Conservation (phyloP, 2,888 invertebrate species). For the Heterodera filipjevi region DNA sequence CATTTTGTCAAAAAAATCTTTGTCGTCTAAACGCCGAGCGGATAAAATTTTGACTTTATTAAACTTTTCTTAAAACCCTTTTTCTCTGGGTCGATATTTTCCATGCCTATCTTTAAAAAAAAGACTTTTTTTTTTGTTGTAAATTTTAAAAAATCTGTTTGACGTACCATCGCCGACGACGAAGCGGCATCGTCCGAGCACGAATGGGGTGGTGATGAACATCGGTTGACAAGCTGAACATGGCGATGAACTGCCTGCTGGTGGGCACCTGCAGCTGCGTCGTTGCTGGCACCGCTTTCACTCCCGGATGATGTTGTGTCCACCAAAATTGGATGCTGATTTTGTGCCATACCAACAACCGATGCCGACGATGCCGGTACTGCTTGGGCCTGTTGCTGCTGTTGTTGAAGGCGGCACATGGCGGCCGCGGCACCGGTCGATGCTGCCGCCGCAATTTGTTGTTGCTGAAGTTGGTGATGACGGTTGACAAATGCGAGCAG, state of each 20-base stretch:
- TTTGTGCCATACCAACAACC: background rate
- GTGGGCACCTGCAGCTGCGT: background rate
- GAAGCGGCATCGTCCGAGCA: constrained; percentile 19
- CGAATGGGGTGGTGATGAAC: background rate
- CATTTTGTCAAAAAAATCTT: too few relatives aligned
- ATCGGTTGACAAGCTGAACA: background rate
- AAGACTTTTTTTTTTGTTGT: too few relatives aligned
- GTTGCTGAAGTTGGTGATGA: constrained; percentile 30
- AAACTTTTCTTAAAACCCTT: too few relatives aligned
- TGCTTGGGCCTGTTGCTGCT: background rate
- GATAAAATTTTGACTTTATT: too few relatives aligned
- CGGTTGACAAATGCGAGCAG: constrained; percentile 44
- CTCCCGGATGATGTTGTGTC: constrained; percentile 8
- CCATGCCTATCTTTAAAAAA: too few relatives aligned
- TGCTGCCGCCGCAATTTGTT: constrained; percentile 19
- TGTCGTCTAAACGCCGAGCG: too few relatives aligned
- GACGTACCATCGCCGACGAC: constrained; percentile 1
- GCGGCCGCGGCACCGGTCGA: background rate
- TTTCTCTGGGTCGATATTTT: too few relatives aligned
- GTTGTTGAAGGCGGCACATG: background rate
- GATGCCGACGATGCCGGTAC: background rate
- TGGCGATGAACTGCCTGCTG: background rate
- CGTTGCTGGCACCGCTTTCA: constrained; percentile 10
- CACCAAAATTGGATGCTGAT: background rate
- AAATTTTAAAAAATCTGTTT: too few relatives aligned